Base-by-base conservation (phyloP, 2,888 invertebrate species). In the Dynastes tityus region DNA sequence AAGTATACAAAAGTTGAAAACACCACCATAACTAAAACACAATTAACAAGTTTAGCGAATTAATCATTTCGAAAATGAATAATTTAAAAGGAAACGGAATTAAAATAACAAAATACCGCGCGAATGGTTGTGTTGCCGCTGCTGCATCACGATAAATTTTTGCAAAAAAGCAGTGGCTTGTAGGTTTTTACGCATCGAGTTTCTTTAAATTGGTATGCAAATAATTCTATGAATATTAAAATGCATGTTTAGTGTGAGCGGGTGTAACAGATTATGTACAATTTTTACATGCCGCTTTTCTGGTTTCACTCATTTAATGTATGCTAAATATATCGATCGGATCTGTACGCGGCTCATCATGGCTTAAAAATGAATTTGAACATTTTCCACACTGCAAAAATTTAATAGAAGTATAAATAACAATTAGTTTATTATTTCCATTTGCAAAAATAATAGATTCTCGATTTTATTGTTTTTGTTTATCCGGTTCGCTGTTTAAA, bases 151-250 rank as follows among this genome's bases (percentile, higher is more conserved):
- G 9, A 75, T 75, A 75, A 63, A 75, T 68, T 51, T n/a, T n/a
- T n/a, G n/a, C n/a, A n/a, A n/a, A n/a, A n/a, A n/a, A n/a, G n/a
- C 9, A 58, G 45, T 22, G 55, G 70, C 45, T 61, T 22, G 58
- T 67, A 29, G 68, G 77, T 70, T 77, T 77, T 77, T 68, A 77
- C 68, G 77, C 77, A 75, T 64, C 55, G 49, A 77, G 68, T 68
- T 77, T 61, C 68, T 58, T 55, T 49, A 78, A 78, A 78, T 78
- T 78, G 74, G 67, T 78, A 78, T 78, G 78, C 78, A 78, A 78
- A 78, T 78, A 74, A 74, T 74, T 78, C 78, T 78, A 78, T 78
- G 78, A 78, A 78, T 78, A 78, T 78, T 78, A 78, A 78, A 78
- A 75, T 63, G 29, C 29, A 68, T 68, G 68, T 68, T 68, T 68